These are phyloP conservation scores for Phlogophora meticulosa DNA, from an alignment of 2,888 invertebrate genomes.

Conservation along the genomic window DNA sequence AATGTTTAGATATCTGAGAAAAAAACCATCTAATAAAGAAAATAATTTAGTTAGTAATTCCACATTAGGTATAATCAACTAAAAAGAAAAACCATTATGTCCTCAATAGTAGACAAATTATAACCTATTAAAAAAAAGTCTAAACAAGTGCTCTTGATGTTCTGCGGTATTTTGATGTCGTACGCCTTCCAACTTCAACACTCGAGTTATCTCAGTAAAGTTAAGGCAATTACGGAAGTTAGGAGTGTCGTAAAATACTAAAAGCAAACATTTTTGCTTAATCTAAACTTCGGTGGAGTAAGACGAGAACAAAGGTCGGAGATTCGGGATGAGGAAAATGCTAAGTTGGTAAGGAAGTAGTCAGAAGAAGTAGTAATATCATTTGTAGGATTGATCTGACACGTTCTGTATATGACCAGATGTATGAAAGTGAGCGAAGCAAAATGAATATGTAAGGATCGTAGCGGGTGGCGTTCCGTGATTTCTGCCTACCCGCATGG, in stretches of 20 bases:
- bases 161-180: slow-evolving; percentile 28
- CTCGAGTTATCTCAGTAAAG: slow-evolving; percentile 41
- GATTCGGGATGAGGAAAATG: slow-evolving; percentile 7
- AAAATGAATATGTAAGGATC: too few species aligned
- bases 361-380: not conserved
- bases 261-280: slow-evolving; percentile 46
- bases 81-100: not conserved
- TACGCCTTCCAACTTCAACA: slow-evolving; percentile 35
- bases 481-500: too few species aligned
- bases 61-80: not conserved
- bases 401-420: not conserved
- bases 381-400: not conserved
- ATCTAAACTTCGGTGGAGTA: slow-evolving; percentile 21
- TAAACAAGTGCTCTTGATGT: slow-evolving; percentile 13
- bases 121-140: not conserved
- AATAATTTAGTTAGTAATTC: not conserved
- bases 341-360: not conserved
- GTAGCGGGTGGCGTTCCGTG: too few species aligned
- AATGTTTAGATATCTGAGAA: not conserved
- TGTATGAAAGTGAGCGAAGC: too few species aligned
- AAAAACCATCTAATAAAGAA: slow-evolving; percentile 5
- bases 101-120: slow-evolving; percentile 4
- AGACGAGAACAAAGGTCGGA: slow-evolving; percentile 17
- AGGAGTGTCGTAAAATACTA: slow-evolving; percentile 23
- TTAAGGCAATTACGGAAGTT: slow-evolving; percentile 53